These are phyloP conservation scores for Nebria ingens DNA, from an alignment of 1,140 invertebrate genomes.

Conservation along the genomic window DNA sequence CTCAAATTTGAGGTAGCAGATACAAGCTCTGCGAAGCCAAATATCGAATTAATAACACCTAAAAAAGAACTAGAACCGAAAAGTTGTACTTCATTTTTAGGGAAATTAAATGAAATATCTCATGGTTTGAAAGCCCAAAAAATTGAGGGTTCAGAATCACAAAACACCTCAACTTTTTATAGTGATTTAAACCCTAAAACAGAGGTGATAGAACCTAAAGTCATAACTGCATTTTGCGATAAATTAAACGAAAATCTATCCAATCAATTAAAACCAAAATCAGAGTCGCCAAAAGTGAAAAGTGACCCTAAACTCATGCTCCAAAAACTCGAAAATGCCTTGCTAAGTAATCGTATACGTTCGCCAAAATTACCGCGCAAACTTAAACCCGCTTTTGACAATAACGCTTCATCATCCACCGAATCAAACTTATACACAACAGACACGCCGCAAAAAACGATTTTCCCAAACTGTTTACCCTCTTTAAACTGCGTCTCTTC, in stretches of 20 bases:
- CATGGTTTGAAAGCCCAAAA: neutral
- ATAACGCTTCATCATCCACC: neutral
- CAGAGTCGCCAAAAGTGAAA: slow-evolving; percentile 21
- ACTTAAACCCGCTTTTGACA: slow-evolving; percentile 14
- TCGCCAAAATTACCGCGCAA: slow-evolving; percentile 17
- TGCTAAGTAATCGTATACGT: slow-evolving; percentile 39
- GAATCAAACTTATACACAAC: slow-evolving; percentile 18
- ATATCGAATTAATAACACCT: too few relatives aligned
- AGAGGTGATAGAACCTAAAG: too few relatives aligned
- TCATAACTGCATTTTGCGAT: neutral
- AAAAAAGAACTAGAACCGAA: too few relatives aligned
- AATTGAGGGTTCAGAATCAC: neutral
- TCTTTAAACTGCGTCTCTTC: slow-evolving; percentile 39
- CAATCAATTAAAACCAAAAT: neutral
- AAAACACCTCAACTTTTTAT: too few relatives aligned
- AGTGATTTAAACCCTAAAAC: too few relatives aligned
- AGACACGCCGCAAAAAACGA: slow-evolving; percentile 14
- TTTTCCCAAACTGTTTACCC: slow-evolving; percentile 41
- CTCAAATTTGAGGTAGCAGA: neutral
- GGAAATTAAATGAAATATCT: too few relatives aligned
- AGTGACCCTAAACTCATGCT: slow-evolving; percentile 45
- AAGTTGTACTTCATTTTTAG: too few relatives aligned
- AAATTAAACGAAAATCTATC: slow-evolving; percentile 2
- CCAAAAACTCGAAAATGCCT: slow-evolving; percentile 45
- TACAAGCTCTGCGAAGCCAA: too few relatives aligned